These are phyloP conservation scores for Himalopsyche kuldschensis DNA, from an alignment of 2,888 invertebrate genomes.

Conservation along the genomic window DNA sequence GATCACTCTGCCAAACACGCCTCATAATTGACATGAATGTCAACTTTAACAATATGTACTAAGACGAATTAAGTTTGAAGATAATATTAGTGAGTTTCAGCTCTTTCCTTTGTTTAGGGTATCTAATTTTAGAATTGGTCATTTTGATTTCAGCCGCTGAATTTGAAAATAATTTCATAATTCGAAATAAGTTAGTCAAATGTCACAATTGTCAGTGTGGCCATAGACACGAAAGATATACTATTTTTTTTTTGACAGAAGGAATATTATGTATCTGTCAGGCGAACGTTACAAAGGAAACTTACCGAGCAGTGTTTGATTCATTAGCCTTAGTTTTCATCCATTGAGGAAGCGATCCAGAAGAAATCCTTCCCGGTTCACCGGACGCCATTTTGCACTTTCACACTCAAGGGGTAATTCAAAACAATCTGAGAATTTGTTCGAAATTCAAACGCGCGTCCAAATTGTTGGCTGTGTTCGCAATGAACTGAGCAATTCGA, in stretches of 20 bases:
- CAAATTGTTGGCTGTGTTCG: not conserved
- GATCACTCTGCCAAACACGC: no score
- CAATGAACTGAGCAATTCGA: not conserved
- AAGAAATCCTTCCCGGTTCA: slow-evolving; percentile 61
- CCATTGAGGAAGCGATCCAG: slow-evolving; percentile 71
- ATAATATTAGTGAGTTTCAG: no score
- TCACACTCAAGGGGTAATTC: not conserved
- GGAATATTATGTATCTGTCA: no score
- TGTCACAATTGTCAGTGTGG: not conserved
- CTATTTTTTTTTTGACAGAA: not conserved
- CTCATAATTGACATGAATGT: no score
- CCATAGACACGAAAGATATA: not conserved
- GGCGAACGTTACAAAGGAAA: not conserved
- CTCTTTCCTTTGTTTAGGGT: no score
- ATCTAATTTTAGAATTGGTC: no score
- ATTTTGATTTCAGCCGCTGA: no score
- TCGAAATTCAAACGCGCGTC: not conserved
- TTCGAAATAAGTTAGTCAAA: no score
- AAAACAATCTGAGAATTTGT: not conserved
- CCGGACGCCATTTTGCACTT: slow-evolving; percentile 44
- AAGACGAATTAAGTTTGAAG: no score
- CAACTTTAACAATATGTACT: no score
- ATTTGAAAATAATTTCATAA: no score
- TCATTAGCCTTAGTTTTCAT: slow-evolving; percentile 70
- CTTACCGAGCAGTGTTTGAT: slow-evolving; percentile 49